Base-by-base conservation (phyloP, 2,888 invertebrate genomes). In the Caenorhabditis sulstoni region DNA sequence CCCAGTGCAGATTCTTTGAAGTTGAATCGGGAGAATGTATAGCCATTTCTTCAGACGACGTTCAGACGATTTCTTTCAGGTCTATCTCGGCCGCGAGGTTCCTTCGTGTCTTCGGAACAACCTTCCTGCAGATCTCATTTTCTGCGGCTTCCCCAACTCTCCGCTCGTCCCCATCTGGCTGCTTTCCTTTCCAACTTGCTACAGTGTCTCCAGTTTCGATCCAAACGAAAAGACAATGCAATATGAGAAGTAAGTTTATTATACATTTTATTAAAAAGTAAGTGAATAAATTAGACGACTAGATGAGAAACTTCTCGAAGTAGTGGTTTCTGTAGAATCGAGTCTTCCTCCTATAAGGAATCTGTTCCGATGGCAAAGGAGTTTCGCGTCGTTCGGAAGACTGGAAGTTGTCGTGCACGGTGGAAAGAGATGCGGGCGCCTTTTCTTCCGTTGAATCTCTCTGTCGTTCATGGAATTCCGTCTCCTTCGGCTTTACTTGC, bases 161-260 rank as follows among this genome's bases (percentile, higher is more conserved):
- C 83, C 87, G 7, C 78, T 89, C 11, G 81, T 89, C 18, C 85
- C 87, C 1, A 61, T 89, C 8, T 90, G 86, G 85, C 83, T 86
- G 12, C 84, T 89, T 61, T 84, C 89, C 3, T 85, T 81, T 66
- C 84, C 85, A 2, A 73, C 79, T 23, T 85, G 84, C 64, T 39
- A 55, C 4, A 47, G 65, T 1, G 73, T 83, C 18, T 18, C 58
- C 11, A 75, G 80, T 29, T 83, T 62, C 55, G 73, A 83, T 62
- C 83, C 83, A 1, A 53, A 44, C 0, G 52, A 66, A 7, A 67
- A 64, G n/a, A 53, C 57, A 16, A 81, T 77, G 12, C 41, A 64
- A 16, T 45, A 58, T 39, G 80, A 80, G 47, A 76, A 55, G 82
- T 82, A 57, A 3, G 65, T 64, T 62, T 68, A 55, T 47, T 49